These are phyloP conservation scores for Agrochola litura DNA, from an alignment of 2,888 invertebrate species.

Conservation along the genomic window DNA sequence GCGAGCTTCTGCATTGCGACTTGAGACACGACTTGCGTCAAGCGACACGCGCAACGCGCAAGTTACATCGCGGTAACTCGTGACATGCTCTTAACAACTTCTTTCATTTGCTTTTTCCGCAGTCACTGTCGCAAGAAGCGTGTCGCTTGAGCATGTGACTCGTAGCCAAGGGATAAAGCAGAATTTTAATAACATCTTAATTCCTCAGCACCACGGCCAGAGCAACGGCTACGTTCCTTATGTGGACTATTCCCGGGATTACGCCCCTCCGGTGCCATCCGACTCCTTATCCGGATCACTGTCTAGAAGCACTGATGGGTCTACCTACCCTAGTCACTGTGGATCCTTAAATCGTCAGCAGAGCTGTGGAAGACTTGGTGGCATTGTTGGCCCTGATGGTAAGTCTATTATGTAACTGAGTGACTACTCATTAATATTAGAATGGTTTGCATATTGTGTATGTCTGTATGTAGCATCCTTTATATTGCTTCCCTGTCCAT, in stretches of 20 bases:
- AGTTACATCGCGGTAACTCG: neutral
- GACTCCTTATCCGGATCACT: slow-evolving; percentile 83
- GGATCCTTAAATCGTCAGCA: slow-evolving; percentile 82
- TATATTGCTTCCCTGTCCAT: too few species aligned
- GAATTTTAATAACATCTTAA: neutral
- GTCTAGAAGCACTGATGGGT: slow-evolving; percentile 82
- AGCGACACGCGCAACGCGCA: neutral
- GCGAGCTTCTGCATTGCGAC: too few species aligned
- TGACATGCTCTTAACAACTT: too few species aligned
- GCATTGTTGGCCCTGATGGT: slow-evolving; percentile 86
- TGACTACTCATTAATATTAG: neutral
- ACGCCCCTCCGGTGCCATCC: slow-evolving; percentile 93
- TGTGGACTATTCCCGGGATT: slow-evolving; percentile 96
- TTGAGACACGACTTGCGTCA: neutral
- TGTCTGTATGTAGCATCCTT: too few species aligned
- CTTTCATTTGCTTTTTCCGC: neutral
- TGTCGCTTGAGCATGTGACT: too few species aligned
- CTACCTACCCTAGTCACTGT: slow-evolving; percentile 79
- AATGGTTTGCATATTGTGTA: neutral
- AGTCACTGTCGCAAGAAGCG: neutral
- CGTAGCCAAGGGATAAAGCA: neutral
- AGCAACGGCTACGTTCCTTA: slow-evolving; percentile 97
- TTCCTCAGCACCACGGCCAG: slow-evolving; percentile 83
- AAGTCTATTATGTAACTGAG: slow-evolving; percentile 55
- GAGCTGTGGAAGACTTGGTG: slow-evolving; percentile 81